Evolutionary conservation across 1,140 invertebrate genomes (phyloP).

Genomic region (Metopolophium dirhodum): DNA sequence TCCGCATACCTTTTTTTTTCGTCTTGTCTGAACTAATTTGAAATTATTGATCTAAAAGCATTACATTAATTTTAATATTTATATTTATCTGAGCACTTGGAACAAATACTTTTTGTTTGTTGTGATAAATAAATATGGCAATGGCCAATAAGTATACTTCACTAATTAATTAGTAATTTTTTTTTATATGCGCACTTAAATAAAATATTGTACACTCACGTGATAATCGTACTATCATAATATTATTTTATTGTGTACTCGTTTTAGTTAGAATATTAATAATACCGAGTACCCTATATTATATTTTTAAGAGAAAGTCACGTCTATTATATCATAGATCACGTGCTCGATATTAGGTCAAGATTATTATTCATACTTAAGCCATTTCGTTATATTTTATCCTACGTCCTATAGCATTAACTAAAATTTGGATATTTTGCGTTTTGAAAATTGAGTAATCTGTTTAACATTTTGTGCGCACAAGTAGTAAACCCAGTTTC

Average conservation of each 20-base stretch:
- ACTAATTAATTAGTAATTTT: not conserved
- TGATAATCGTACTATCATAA: not conserved
- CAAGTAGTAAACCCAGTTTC: constrained; percentile 3
- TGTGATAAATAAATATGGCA: not conserved
- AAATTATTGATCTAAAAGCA: not conserved
- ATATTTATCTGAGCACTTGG: not conserved
- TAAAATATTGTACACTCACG: not conserved
- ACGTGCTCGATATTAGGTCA: constrained; percentile 30
- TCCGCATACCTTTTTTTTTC: not conserved
- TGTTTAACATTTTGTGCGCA: constrained; percentile 29
- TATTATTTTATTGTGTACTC: not conserved
- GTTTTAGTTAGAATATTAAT: not conserved
- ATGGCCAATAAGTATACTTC: not conserved
- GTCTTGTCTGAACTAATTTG: not conserved
- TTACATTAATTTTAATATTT: not conserved
- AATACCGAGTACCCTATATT: not conserved
- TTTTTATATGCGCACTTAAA: not conserved
- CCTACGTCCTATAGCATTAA: not conserved
- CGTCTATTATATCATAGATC: constrained; percentile 27
- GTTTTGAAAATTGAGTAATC: constrained; percentile 49
- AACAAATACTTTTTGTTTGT: not conserved
- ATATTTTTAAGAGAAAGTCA: constrained; percentile 19
- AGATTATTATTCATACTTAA: not conserved
- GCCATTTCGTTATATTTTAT: constrained; percentile 17
- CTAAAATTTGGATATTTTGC: not conserved